Evolutionary conservation across 2,797 vertebrate species (phyloP).

Genomic region (Myotis pilosus): DNA sequence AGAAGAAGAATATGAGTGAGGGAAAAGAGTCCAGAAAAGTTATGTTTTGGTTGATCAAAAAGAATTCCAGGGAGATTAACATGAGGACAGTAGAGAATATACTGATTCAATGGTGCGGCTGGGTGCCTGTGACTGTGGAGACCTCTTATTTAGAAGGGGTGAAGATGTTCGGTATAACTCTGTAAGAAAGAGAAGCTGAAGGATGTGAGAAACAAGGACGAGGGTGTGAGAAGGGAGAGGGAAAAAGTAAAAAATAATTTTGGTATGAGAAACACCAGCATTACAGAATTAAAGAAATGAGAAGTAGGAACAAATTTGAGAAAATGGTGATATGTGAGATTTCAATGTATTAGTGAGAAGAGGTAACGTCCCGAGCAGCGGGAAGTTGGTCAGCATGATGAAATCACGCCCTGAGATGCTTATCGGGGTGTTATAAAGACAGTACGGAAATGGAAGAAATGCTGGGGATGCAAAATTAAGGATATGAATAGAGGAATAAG

Average conservation of each 20-base stretch:
- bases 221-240: neutral
- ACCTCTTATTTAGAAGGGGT: neutral
- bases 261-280: neutral
- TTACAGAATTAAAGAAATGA: neutral
- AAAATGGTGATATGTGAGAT: neutral
- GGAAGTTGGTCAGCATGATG: neutral
- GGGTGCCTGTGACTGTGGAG: neutral
- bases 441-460: neutral
- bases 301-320: neutral
- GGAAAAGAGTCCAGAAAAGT: neutral
- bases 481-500: neutral
- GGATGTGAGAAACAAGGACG: neutral
- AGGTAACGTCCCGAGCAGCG: neutral
- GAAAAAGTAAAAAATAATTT: neutral
- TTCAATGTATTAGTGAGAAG: neutral
- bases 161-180: neutral
- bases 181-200: neutral
- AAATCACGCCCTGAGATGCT: neutral
- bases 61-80: neutral
- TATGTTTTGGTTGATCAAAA: neutral
- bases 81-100: neutral
- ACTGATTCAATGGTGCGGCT: neutral
- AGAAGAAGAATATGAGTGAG: neutral
- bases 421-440: neutral
- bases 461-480: neutral